Evolutionary conservation across 1,140 invertebrate species (phyloP), one percentile per base, ranked within the genome.

Genomic region (Leptinotarsa defecta): DNA sequence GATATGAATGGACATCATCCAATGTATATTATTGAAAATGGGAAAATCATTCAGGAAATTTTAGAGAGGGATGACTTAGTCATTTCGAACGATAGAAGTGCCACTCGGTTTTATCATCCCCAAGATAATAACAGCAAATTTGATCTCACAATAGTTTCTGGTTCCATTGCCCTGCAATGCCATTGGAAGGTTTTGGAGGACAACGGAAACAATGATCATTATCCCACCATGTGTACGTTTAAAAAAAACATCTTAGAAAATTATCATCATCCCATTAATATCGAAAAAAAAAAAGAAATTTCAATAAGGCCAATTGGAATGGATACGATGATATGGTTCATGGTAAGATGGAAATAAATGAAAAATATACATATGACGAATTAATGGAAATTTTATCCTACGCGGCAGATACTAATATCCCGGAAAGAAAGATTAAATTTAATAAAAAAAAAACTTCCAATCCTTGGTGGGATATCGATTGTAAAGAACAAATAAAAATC

Each of bases 161-260:
- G 13, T 57, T 4, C n/a, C 13, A 57, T 65, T n/a, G 17, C 19
- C 19, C 19, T 20, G 13, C 13, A 65, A 65, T 65, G 17, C 24
- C 13, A 15, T n/a, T 19, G 63, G 63, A 19, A 27, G 19, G 63
- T 65, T 11, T 13, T 65, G 15, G 19, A 65, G 13, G 63, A 65
- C 19, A n/a, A 19, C 19, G 63, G 15, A 65, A 65, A 65, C 63
- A 65, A 2, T 65, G 63, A 65, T 65, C 63, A 65, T 65, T 65
- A 65, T 19, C 63, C 63, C 20, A 65, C 63, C 24, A 22, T 20
- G 63, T 65, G 63, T 1, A 65, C 4, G n/a, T 57, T 2, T 13
- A 65, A 20, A 11, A n/a, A 24, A 13, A 22, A 20, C 13, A 65
- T 65, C 3, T 24, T 65, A 20, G 19, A 61, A 20, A 61, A 20